Evolutionary conservation across 1,140 invertebrate genomes (phyloP), one percentile per base, ranked within the genome.

Genomic region (Bombus confusus): DNA sequence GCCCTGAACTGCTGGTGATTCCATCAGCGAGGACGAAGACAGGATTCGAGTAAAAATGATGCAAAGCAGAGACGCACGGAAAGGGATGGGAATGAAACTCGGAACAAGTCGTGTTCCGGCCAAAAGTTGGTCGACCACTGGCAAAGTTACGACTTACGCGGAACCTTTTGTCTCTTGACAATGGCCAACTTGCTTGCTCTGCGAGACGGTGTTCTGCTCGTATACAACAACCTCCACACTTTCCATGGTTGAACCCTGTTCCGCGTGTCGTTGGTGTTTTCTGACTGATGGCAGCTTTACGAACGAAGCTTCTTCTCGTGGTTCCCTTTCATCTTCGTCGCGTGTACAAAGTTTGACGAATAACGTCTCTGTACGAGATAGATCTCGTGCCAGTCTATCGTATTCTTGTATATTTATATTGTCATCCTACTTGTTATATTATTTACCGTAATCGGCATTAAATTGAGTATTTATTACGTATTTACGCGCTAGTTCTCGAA

Each of bases 111-210:
- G 66, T 59, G 62, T 80, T 41, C 76, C 52, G 52, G 52, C 37
- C n/a, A 31, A 81, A 87, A 87, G 84, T 86, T 86, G 73, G 71
- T 79, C 82, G 86, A 85, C 59, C 39, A 85, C 52, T 52, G 37
- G 69, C 34, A 25, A 80, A 88, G 80, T 88, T 87, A 87, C 80
- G 81, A 84, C 85, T 84, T 85, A 75, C 41, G 47, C 76, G 77
- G 59, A 71, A 78, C 52, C 85, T 80, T 87, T 88, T 88, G 87
- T 87, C 87, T 81, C 59, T 68, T 73, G 80, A 87, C 85, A 88
- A 88, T 87, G 77, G 85, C 80, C 80, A 77, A 87, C 87, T 84
- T 83, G 57, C 66, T 76, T 43, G n/a, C n/a, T n/a, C 47, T 72
- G 76, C 39, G 13, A 41, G 37, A 37, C 34, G 22, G 37, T 41